Conservation (phyloP, 1,140 invertebrate species). For the Lasioglossum baleicum region DNA sequence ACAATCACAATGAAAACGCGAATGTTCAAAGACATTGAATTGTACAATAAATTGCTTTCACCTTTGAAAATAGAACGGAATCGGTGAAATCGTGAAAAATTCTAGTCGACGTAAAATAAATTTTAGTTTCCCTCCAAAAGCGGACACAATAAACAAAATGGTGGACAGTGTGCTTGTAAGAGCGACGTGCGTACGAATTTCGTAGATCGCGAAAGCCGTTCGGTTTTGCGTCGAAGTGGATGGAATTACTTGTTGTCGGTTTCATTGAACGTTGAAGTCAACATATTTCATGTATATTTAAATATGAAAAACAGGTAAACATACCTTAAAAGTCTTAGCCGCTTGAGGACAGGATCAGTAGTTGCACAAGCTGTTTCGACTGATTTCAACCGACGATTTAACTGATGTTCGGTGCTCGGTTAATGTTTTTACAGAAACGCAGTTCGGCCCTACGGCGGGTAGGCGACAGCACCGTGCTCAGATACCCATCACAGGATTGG, state of each 20-base stretch:
- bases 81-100: neutral
- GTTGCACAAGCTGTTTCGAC: neutral
- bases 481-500: constrained; percentile 30
- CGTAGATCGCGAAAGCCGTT: neutral
- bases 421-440: constrained; percentile 26
- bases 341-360: neutral
- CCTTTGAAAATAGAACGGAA: neutral
- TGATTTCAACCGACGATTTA: neutral
- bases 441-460: constrained; percentile 19
- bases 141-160: constrained; percentile 76
- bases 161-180: constrained; percentile 53
- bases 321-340: neutral
- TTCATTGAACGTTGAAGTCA: too few relatives aligned
- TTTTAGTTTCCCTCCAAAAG: constrained; percentile 76
- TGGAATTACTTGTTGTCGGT: neutral
- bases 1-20: neutral
- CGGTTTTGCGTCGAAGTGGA: neutral
- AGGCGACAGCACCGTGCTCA: constrained; percentile 22
- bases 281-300: neutral
- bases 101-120: constrained; percentile 22
- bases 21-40: neutral
- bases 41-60: neutral
- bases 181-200: neutral
- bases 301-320: neutral
- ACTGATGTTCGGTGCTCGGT: constrained; percentile 14